Base-by-base conservation (phyloP, 2,888 invertebrate species). In the Nudaria mundana region DNA sequence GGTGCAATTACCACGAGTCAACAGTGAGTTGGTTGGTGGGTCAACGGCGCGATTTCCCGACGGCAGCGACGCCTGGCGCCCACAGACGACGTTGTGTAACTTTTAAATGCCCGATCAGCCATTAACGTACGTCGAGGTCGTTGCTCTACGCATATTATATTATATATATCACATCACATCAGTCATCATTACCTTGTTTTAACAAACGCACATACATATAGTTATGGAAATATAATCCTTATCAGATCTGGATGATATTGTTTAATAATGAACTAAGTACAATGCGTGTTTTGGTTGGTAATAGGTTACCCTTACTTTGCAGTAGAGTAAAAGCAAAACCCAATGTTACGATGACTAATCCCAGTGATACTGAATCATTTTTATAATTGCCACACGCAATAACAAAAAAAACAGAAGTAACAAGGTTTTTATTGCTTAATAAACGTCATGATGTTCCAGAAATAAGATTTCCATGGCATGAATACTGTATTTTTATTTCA, bases 31-130 rank as follows among this genome's bases (percentile, higher is more conserved):
- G 78, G 81, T 76, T 77, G 84, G 73, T 85, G 81, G 86, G 86
- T 86, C 86, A 85, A 67, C 77, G 72, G 67, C 76, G 80, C 82
- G 76, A 78, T 83, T 83, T 80, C 81, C 82, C 83, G 82, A 70
- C 79, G 66, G 58, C 67, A 56, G 64, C 77, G 72, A 70, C 69
- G 78, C 70, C 75, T 78, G 85, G 87, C 86, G 86, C 87, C 85
- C 78, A 53, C 65, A 52, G 48, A 57, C 63, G 51, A 61, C 63
- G 76, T 86, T 85, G 84, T 84, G 87, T 81, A 85, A 86, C 76
- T 69, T 64, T 72, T 71, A 69, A 78, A 76, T 75, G 77, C 62
- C 76, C 71, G 72, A 65, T 70, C 74, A 67, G 52, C 63, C 79
- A 76, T 80, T 75, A 75, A 73, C 66, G 66, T 56, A 66, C 64